Percentiles rank a stretch among this genome's conserved stretches.
Evolutionary conservation across 2,888 invertebrate genomes (phyloP).

Genomic region (Cheilosia vernalis): DNA sequence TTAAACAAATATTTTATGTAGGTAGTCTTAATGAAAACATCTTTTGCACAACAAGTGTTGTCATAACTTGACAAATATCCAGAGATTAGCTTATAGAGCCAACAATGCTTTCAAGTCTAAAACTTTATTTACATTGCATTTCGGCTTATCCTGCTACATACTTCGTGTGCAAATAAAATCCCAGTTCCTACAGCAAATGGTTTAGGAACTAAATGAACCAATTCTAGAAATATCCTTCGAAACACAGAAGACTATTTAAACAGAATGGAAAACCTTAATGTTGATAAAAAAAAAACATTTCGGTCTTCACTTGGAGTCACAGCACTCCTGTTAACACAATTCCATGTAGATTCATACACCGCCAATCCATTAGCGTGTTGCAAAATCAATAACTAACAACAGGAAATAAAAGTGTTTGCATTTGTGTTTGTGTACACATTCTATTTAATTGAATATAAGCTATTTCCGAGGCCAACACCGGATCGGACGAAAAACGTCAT

Average conservation of each 20-base stretch:
- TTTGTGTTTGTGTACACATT: background rate
- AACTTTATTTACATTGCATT: too few relatives aligned
- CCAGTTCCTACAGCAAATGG: too few relatives aligned
- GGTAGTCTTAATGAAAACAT: too few relatives aligned
- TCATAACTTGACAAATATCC: too few relatives aligned
- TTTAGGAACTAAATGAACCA: too few relatives aligned
- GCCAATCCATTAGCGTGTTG: background rate
- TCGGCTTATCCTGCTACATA: too few relatives aligned
- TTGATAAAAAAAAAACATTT: too few relatives aligned
- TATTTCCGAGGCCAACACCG: background rate
- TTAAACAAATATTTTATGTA: too few relatives aligned
- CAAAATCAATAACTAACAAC: conserved; percentile 14
- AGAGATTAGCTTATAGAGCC: too few relatives aligned
- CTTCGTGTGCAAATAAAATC: too few relatives aligned
- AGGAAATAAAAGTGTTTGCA: conserved; percentile 14
- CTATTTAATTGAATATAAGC: conserved; percentile 2
- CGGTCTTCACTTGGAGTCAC: background rate
- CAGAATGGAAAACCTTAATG: background rate
- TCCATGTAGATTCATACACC: background rate
- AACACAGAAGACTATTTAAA: background rate
- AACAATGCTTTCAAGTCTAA: too few relatives aligned
- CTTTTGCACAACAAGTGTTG: too few relatives aligned
- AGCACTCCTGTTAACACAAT: background rate
- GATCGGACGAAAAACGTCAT: background rate
- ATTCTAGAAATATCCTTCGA: background rate